phyloP scores from a whole-genome alignment of 2,113 vertebrate species.

The Setophaga coronata region DNA sequence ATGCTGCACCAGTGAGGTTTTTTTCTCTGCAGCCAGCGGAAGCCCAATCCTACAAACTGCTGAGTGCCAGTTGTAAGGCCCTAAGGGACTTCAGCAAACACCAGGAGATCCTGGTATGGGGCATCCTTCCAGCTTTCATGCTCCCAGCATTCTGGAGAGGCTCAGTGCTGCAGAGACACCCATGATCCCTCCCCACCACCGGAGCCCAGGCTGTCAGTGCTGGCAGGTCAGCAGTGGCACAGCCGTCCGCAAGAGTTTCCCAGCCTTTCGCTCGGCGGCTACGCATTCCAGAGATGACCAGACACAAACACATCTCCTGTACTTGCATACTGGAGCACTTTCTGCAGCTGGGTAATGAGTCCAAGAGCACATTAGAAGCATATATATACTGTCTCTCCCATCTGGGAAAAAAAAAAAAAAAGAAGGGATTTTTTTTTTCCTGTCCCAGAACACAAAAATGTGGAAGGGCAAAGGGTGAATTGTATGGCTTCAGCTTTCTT shows the following conservation, averaged over 20 bases:
- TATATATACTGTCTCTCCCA: not conserved
- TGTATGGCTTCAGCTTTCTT: not conserved
- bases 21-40: not conserved
- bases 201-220: not conserved
- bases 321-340: not conserved
- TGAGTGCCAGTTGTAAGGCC: not conserved
- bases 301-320: constrained; percentile 44
- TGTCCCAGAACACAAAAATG: constrained; percentile 6
- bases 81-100: not conserved
- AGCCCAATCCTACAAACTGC: not conserved
- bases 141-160: not conserved
- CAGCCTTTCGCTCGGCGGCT: not conserved
- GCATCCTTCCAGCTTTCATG: not conserved
- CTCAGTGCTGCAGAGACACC: not conserved
- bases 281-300: constrained; percentile 49
- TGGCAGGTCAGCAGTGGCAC: not conserved
- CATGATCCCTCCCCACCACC: not conserved
- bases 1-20: not conserved
- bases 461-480: not conserved
- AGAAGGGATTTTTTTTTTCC: not conserved
- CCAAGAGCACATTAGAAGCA: not conserved
- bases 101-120: not conserved
- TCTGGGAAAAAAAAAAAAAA: not conserved
- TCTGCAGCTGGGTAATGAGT: constrained; percentile 17
- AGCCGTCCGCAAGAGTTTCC: not conserved